Evolutionary conservation across 64 coral and sea anemone species (phyloP).

Genomic region (Montipora foliosa): DNA sequence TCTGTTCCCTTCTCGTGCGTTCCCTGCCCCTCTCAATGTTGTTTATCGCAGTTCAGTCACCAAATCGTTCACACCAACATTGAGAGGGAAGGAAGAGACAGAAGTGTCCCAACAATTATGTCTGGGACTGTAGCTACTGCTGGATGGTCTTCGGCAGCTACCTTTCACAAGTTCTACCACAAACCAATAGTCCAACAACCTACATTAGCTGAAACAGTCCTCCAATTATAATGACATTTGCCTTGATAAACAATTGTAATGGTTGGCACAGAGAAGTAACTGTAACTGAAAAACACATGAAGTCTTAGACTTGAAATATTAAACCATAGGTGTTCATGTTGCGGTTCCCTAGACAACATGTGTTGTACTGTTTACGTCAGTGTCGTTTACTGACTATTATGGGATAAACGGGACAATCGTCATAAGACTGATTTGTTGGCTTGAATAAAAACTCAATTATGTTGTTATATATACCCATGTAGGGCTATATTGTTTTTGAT

Average conservation of each 20-base stretch:
- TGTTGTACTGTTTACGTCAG: background rate
- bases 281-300: constrained; percentile 1
- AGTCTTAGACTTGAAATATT: background rate
- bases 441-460: constrained; percentile 14
- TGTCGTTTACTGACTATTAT: constrained; percentile 9
- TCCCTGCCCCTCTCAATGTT: too few species aligned
- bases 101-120: too few species aligned
- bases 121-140: too few species aligned
- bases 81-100: too few species aligned
- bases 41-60: too few species aligned
- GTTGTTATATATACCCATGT: background rate
- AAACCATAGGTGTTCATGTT: too few species aligned
- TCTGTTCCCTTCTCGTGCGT: too few species aligned
- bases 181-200: constrained; percentile 38
- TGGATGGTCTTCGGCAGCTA: constrained; percentile 13
- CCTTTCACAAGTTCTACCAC: too few species aligned
- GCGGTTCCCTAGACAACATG: too few species aligned
- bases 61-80: too few species aligned
- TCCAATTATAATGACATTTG: constrained; percentile 14
- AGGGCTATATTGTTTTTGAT: background rate
- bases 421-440: background rate
- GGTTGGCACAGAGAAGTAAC: background rate
- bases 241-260: constrained; percentile 23
- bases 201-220: constrained; percentile 47
- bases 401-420: background rate